Evolutionary conservation across 2,113 vertebrate species (phyloP), one percentile per base, ranked within the genome.

Genomic region (Odontesthes bonariensis): DNA sequence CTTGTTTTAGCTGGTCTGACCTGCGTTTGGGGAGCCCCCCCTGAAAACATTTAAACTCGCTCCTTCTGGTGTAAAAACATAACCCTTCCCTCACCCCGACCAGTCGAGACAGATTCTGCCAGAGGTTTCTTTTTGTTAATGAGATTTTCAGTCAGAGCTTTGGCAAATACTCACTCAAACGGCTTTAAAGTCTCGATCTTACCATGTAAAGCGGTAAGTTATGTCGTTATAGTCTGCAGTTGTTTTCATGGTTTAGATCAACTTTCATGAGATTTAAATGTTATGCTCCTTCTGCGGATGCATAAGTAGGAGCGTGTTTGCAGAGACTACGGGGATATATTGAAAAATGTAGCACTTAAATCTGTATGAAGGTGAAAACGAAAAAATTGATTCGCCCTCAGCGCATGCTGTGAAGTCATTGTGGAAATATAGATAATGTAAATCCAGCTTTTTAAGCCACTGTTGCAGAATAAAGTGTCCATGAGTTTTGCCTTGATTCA

Each of bases 361-460:
- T 79, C 69, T 73, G 59, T 68, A 56, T 78, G 73, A 75, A 71
- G 69, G 63, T 68, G 59, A 56, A 65, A 63, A 58, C 42, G 12
- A 44, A 49, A 51, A 54, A 55, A 54, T 65, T 76, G 35, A 58
- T 65, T 77, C 63, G 27, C 59, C 59, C n/a, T 69, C 42, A 33
- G 62, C 38, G 63, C 73, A 31, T 63, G 33, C 49, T 69, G 69
- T 67, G 72, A 84, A 47, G 62, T 83, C 76, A 57, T 68, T 78
- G 63, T 2, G 13, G 73, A 63, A 52, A 53, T 79, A 76, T 76
- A 87, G 77, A 89, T 27, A 86, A 87, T 79, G 84, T 86, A 81
- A 65, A 81, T 81, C 17, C 16, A 55, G 59, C 71, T 81, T 76
- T 79, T 85, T 67, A 75, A 88, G 84, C 64, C 42, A 75, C 64